These are phyloP conservation scores for Diorhabda sublineata DNA, from an alignment of 1,140 invertebrate species.

Conservation along the genomic window DNA sequence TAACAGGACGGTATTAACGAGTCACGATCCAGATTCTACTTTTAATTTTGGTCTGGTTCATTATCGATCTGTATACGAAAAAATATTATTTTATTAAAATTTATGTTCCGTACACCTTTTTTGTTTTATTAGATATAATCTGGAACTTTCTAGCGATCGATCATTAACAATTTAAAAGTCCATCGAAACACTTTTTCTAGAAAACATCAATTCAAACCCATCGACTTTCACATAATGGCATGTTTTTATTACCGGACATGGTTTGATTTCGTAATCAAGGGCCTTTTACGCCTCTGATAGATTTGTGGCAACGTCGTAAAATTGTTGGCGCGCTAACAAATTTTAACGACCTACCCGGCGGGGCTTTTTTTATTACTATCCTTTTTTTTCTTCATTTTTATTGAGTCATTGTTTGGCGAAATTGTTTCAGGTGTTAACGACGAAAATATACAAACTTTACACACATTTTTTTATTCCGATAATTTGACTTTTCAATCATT, in stretches of 20 bases:
- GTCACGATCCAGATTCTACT: too few relatives aligned
- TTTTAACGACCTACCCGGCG: background rate
- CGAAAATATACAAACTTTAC: too few relatives aligned
- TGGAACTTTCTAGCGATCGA: background rate
- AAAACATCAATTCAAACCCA: background rate
- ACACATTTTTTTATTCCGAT: too few relatives aligned
- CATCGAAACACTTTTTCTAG: background rate
- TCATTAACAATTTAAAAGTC: background rate
- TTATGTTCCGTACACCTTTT: too few relatives aligned
- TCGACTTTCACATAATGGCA: background rate
- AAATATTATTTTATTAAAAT: too few relatives aligned
- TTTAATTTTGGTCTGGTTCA: too few relatives aligned
- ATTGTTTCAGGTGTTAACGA: too few relatives aligned
- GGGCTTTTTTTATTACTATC: background rate
- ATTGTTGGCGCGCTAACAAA: background rate
- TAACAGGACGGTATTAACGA: too few relatives aligned
- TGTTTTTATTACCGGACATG: background rate
- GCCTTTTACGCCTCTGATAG: background rate
- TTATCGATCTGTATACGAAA: too few relatives aligned
- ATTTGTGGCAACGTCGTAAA: constrained; percentile 1
- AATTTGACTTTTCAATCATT: too few relatives aligned
- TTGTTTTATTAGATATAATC: too few relatives aligned
- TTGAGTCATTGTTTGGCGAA: background rate
- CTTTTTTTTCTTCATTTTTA: background rate
- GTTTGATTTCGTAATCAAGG: background rate